These are phyloP conservation scores for Camponotus vicinus DNA, from an alignment of 1,140 invertebrate genomes.

Conservation along the genomic window DNA sequence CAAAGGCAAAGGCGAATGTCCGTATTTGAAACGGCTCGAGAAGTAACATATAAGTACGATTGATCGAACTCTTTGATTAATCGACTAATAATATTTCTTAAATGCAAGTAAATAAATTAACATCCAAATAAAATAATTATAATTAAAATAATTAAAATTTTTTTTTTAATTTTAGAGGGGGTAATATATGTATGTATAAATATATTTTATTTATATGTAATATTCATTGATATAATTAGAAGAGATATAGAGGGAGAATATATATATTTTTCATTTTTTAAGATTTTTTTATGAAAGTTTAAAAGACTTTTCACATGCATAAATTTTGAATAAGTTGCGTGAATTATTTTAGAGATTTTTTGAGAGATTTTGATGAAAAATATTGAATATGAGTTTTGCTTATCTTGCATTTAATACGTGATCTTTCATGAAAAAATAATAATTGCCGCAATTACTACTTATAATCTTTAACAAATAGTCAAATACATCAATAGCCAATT, in stretches of 20 bases:
- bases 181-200: background rate
- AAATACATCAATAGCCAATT: background rate
- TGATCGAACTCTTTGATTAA: too few species aligned
- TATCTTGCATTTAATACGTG: background rate
- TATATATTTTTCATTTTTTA: background rate
- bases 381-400: background rate
- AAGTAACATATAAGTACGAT: background rate
- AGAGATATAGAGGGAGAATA: background rate
- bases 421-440: background rate
- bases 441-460: background rate
- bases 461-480: background rate
- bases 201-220: too few species aligned
- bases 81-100: conserved; percentile 3
- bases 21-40: background rate
- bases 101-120: background rate
- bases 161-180: background rate
- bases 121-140: background rate
- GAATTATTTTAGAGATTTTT: background rate
- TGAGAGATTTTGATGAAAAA: background rate
- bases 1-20: background rate
- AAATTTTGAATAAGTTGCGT: background rate
- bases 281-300: background rate
- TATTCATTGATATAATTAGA: background rate
- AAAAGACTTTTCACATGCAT: too few species aligned
- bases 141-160: background rate